Percentiles rank a stretch among this genome's conserved stretches.
Evolutionary conservation across 2,797 vertebrate species (phyloP).

Genomic region (Trichosurus vulpecula): DNA sequence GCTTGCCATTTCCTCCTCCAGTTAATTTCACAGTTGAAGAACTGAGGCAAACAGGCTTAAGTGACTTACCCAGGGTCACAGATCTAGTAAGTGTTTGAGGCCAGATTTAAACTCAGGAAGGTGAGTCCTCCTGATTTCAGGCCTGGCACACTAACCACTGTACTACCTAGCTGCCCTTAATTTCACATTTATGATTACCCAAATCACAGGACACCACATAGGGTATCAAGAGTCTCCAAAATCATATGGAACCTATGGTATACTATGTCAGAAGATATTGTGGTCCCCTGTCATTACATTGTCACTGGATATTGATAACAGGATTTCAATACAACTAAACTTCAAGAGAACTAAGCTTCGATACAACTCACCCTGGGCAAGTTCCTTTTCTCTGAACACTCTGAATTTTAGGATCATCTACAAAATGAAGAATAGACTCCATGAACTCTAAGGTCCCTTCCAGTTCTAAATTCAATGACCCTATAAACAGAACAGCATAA

Average conservation of each 20-base stretch:
- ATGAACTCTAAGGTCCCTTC: neutral
- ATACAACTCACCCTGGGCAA: neutral
- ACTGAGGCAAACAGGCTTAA: neutral
- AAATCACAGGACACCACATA: neutral
- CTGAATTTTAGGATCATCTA: neutral
- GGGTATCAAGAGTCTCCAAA: neutral
- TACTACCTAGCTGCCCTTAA: neutral
- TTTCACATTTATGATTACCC: neutral
- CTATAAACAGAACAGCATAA: neutral
- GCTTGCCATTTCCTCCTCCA: neutral
- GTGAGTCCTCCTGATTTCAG: neutral
- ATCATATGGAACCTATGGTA: neutral
- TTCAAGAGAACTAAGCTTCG: neutral
- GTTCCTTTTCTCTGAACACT: neutral
- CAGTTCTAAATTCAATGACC: neutral
- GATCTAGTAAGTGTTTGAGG: neutral
- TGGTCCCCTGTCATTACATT: neutral
- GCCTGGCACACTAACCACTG: neutral
- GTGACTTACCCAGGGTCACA: neutral
- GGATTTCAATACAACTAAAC: neutral
- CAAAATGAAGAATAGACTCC: neutral
- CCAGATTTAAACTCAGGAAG: neutral
- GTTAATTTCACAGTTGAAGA: neutral
- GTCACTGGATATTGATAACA: neutral
- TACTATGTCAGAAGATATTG: neutral